A percentile compares a stretch with the other conserved stretches of the same genome.
Evolutionary conservation across 2,113 vertebrate genomes (phyloP).

Genomic region (Eulemur rufifrons): DNA sequence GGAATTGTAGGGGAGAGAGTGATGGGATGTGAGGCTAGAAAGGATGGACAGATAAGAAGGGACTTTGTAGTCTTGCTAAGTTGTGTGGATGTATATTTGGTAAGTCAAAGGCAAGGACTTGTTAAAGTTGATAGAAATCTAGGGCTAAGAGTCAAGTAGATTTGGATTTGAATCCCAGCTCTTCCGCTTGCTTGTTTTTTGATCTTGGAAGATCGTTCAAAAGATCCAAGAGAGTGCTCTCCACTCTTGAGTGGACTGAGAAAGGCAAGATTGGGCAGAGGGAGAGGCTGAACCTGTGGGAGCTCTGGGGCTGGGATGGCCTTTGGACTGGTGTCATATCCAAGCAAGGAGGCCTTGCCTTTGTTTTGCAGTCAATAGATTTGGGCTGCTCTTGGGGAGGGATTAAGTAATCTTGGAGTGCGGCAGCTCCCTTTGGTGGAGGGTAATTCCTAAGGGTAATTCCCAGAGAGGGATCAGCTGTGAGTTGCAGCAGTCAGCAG

Average conservation of each 20-base stretch:
- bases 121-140: not conserved
- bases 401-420: not conserved
- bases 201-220: not conserved
- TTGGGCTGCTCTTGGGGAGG: not conserved
- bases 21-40: not conserved
- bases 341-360: not conserved
- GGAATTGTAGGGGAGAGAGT: not conserved
- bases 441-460: not conserved
- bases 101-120: not conserved
- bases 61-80: not conserved
- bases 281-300: not conserved
- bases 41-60: not conserved
- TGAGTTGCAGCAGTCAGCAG: not conserved
- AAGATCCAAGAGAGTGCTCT: not conserved
- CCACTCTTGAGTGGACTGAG: not conserved
- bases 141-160: not conserved
- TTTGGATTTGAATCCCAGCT: not conserved
- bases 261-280: not conserved
- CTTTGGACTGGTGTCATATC: not conserved
- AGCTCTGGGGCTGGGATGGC: not conserved
- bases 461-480: not conserved
- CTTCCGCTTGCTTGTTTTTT: not conserved
- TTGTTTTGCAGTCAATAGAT: not conserved
- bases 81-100: not conserved
- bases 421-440: not conserved